Base-by-base conservation (phyloP, 2,797 vertebrate genomes). In the Fistularia tabacaria region DNA sequence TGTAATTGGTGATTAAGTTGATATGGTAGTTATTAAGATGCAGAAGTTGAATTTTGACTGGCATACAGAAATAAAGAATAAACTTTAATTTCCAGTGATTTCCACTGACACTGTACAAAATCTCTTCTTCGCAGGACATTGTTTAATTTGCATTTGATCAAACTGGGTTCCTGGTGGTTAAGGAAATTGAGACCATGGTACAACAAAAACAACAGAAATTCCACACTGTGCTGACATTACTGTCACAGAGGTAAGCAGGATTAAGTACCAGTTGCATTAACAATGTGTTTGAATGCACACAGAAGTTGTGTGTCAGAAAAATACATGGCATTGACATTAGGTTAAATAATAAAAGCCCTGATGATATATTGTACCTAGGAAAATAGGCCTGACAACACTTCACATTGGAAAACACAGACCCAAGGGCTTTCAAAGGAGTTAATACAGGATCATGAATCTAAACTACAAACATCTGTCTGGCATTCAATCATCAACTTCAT, bases 191-290 rank as follows among this genome's bases (percentile, higher is more conserved):
- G 52, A 63, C 14, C 57, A 50, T 52, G 45, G 45, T 51, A 71
- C 66, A 77, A 61, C 55, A 58, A 66, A 80, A 74, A 76, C 66
- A 65, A 44, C 45, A 46, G 74, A 73, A 76, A 77, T 48, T 58
- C 13, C 54, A 71, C 54, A 80, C 43, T 1, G 38, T 15, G 65
- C 69, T 70, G 76, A 78, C 61, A 66, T 61, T 49, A 40, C 70
- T 54, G 69, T 77, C 54, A 63, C 46, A 38, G 55, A 73, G 73
- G 76, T 75, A 72, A 79, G 60, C 81, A 80, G 83, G 75, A 82
- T 65, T 54, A 62, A 81, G 47, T 80, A 83, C 53, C 54, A 39
- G 72, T 59, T 60, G 57, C 12, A 68, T 49, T 12, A 51, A 62
- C 45, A 5, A 11, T 40, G 54, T 54, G 47, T 3, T 49, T 52